phyloP scores from a whole-genome alignment of 2,113 vertebrate genomes.

The Paedocypris sp. region DNA sequence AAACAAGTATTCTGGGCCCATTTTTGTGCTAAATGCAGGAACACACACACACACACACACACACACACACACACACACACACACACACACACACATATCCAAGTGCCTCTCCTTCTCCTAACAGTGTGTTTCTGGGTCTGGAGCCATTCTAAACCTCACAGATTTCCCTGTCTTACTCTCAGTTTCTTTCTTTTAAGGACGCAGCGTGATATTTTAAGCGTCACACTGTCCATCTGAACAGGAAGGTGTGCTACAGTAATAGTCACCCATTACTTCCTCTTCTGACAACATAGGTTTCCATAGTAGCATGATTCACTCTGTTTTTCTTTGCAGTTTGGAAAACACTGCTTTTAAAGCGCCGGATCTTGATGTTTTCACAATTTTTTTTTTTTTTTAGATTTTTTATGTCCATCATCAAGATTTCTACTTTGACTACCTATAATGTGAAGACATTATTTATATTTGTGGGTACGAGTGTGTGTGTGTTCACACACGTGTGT shows the following conservation, averaged over 20 bases:
- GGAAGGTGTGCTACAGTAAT: slow-evolving; percentile 21
- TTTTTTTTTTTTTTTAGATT: no score
- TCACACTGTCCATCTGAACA: slow-evolving; percentile 14
- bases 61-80: no score
- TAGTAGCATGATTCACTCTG: slow-evolving; percentile 31
- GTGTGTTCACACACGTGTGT: no score
- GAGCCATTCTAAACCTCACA: neutral
- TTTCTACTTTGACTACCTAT: no score
- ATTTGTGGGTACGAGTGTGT: no score
- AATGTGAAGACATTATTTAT: no score
- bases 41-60: no score
- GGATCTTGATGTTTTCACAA: neutral
- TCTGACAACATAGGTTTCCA: slow-evolving; percentile 32
- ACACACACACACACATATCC: neutral
- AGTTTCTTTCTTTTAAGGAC: neutral
- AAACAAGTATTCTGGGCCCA: no score
- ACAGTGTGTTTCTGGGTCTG: neutral
- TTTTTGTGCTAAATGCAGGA: no score
- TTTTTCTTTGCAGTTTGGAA: neutral
- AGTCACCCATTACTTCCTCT: slow-evolving; percentile 31
- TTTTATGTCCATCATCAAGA: slow-evolving; percentile 22
- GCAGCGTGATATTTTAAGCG: slow-evolving; percentile 6
- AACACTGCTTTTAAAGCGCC: neutral
- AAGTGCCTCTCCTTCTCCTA: neutral
- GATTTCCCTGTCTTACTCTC: neutral